phyloP scores from a whole-genome alignment of 2,888 invertebrate genomes.

The Scaptomyza parva region DNA sequence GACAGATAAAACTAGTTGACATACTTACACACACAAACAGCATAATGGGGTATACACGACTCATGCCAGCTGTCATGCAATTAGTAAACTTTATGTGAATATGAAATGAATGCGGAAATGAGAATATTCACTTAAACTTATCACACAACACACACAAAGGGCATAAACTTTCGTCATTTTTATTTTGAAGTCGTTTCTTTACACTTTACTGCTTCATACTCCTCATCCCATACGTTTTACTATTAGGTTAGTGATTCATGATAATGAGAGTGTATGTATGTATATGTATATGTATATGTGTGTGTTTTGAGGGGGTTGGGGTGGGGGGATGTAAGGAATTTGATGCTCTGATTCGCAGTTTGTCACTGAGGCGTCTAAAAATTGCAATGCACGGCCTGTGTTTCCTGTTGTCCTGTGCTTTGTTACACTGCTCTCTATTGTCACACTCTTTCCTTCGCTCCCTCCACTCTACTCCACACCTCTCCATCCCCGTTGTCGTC shows the following conservation, averaged over 20 bases:
- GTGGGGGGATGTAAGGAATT: constrained; percentile 28
- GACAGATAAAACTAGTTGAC: constrained; percentile 78
- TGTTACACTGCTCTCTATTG: constrained; percentile 20
- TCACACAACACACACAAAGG: background rate
- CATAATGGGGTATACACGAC: constrained; percentile 30
- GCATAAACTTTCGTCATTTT: background rate
- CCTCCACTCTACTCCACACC: background rate
- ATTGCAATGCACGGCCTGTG: constrained; percentile 59
- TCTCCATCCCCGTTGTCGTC: constrained; percentile 43
- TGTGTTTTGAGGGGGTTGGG: no score
- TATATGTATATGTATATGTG: constrained; percentile 4
- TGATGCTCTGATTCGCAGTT: constrained; percentile 61
- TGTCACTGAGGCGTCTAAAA: constrained; percentile 53
- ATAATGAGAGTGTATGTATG: constrained; percentile 54
- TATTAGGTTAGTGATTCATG: constrained; percentile 66
- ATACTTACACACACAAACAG: constrained; percentile 48
- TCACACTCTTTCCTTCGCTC: background rate
- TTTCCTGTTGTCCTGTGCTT: constrained; percentile 64
- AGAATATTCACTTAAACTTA: background rate
- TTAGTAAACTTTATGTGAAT: background rate
- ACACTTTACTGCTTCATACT: background rate
- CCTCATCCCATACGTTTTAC: constrained; percentile 7
- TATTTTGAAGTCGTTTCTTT: background rate
- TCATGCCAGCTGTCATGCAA: background rate
- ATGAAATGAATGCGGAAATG: background rate